phyloP scores from a whole-genome alignment of 2,888 invertebrate genomes.

The Alloscopus bannaensis region DNA sequence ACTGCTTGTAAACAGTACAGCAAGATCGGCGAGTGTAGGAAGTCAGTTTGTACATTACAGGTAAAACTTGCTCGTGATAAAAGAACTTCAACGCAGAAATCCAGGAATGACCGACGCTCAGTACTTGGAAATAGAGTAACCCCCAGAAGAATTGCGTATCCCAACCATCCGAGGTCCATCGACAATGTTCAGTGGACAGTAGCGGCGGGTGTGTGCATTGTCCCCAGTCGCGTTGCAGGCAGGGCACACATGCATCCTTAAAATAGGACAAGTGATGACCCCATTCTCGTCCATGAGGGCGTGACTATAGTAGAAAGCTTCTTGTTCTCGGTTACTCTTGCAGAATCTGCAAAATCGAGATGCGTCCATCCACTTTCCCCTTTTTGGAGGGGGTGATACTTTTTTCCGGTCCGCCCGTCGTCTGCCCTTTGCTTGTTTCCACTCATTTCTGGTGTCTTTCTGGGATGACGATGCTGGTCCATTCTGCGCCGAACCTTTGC shows the following conservation, averaged over 20 bases:
- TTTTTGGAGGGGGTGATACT: neutral
- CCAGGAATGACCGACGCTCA: too few species aligned
- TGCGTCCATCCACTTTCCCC: too few species aligned
- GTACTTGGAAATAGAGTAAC: slow-evolving; percentile 5
- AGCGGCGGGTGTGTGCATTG: slow-evolving; percentile 72
- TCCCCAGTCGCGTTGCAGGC: slow-evolving; percentile 71
- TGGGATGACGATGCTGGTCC: neutral
- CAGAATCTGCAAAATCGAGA: slow-evolving; percentile 46
- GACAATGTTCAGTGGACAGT: slow-evolving; percentile 62
- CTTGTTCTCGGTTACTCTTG: slow-evolving; percentile 49
- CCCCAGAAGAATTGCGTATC: slow-evolving; percentile 11
- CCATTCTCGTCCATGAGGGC: slow-evolving; percentile 41
- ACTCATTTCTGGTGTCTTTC: too few species aligned
- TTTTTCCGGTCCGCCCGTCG: too few species aligned
- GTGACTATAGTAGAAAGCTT: slow-evolving; percentile 41
- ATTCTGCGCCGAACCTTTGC: too few species aligned
- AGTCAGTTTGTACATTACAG: too few species aligned
- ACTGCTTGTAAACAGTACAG: too few species aligned
- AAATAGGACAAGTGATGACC: slow-evolving; percentile 69
- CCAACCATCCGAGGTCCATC: neutral
- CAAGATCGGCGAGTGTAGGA: too few species aligned
- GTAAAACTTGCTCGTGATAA: too few species aligned
- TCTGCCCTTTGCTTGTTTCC: too few species aligned
- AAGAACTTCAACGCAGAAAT: too few species aligned
- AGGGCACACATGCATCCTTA: slow-evolving; percentile 69